Conservation (phyloP, 2,797 vertebrate genomes). For the Poeciliopsis infans region DNA sequence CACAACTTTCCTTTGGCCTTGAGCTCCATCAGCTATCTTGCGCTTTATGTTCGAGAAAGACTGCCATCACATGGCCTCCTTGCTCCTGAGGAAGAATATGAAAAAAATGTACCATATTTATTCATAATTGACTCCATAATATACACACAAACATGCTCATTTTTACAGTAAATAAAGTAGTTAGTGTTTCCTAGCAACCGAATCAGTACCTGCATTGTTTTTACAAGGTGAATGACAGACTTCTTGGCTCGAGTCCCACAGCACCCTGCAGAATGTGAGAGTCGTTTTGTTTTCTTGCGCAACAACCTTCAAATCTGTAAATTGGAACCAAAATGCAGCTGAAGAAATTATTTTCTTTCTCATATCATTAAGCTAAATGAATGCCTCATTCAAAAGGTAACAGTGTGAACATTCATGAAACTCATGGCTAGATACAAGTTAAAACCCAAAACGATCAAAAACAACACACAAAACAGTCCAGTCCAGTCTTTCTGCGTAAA, state of each 20-base stretch:
- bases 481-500: no score
- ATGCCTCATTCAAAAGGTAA: no score
- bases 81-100: constrained; percentile 57
- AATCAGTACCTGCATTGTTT: constrained; percentile 73
- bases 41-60: constrained; percentile 53
- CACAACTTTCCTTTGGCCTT: constrained; percentile 56
- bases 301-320: constrained; percentile 9
- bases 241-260: constrained; percentile 55
- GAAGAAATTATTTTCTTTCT: background rate
- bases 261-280: constrained; percentile 45
- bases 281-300: constrained; percentile 46
- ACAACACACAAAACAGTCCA: no score
- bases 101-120: constrained; percentile 68
- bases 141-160: constrained; percentile 30
- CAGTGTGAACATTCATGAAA: no score
- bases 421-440: no score
- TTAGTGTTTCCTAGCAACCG: constrained; percentile 81
- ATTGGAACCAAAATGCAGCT: background rate
- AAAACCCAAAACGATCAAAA: no score
- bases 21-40: constrained; percentile 49
- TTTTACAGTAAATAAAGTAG: constrained; percentile 76
- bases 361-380: background rate
- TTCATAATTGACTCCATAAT: constrained; percentile 67
- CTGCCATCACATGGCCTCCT: constrained; percentile 50
- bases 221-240: constrained; percentile 64